Conservation (phyloP, 2,888 invertebrate genomes). For the Eudasyphora cyanicolor region DNA sequence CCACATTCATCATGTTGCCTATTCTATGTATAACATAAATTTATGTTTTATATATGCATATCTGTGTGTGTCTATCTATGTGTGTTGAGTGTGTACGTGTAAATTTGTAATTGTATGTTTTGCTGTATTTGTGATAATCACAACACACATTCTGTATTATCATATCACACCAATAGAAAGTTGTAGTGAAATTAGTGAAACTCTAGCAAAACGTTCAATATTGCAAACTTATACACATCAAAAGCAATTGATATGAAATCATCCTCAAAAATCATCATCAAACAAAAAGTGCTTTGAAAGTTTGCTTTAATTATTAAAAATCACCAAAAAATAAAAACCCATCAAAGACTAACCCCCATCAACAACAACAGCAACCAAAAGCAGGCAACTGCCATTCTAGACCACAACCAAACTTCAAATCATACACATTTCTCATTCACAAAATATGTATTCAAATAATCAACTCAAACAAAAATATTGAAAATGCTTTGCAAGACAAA, state of each 20-base stretch:
- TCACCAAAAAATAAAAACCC: slow-evolving; percentile 45
- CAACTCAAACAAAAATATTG: slow-evolving; percentile 22
- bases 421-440: slow-evolving; percentile 1
- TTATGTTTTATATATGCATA: slow-evolving; percentile 14
- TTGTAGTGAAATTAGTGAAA: slow-evolving; percentile 80
- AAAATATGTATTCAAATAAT: neutral
- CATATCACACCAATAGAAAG: slow-evolving; percentile 74
- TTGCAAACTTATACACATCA: slow-evolving; percentile 76
- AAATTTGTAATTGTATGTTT: slow-evolving; percentile 24
- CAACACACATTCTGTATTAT: slow-evolving; percentile 64
- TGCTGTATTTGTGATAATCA: neutral
- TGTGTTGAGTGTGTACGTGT: slow-evolving; percentile 41
- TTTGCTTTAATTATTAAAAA: slow-evolving; percentile 47
- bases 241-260: slow-evolving; percentile 66
- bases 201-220: slow-evolving; percentile 79
- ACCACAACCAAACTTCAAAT: slow-evolving; percentile 56
- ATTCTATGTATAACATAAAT: neutral
- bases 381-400: slow-evolving; percentile 9
- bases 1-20: neutral
- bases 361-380: slow-evolving; percentile 26
- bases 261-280: neutral
- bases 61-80: slow-evolving; percentile 57
- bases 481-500: neutral
- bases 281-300: slow-evolving; percentile 43
- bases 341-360: slow-evolving; percentile 3